Conservation (phyloP, 2,113 vertebrate species). For the Stictonetta naevosa region DNA sequence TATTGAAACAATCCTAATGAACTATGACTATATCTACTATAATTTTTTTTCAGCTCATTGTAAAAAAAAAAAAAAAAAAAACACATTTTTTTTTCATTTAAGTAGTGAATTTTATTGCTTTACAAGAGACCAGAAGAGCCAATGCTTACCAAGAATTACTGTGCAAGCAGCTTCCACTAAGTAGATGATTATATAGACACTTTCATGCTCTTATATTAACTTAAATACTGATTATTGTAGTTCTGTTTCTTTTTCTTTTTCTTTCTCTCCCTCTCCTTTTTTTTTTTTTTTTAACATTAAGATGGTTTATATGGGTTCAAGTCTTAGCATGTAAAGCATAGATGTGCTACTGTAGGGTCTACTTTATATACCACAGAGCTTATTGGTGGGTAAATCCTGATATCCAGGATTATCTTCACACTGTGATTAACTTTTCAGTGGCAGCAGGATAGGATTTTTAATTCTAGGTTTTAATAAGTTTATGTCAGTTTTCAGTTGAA, state of each 20-base stretch:
- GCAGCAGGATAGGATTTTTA: constrained; percentile 41
- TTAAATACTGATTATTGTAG: constrained; percentile 56
- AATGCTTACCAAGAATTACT: constrained; percentile 49
- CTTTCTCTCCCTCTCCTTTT: background rate
- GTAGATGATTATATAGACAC: constrained; percentile 47
- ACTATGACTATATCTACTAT: background rate
- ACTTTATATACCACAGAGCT: background rate
- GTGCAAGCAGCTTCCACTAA: constrained; percentile 58
- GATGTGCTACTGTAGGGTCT: background rate
- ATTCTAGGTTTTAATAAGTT: constrained; percentile 59
- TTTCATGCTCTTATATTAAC: constrained; percentile 52
- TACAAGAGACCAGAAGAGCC: background rate
- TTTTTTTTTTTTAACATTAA: background rate
- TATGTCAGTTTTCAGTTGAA: constrained; percentile 46
- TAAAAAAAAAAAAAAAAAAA: background rate
- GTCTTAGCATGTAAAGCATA: constrained; percentile 14
- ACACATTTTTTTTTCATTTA: constrained; percentile 15
- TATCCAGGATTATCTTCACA: constrained; percentile 58
- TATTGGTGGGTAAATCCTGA: constrained; percentile 55
- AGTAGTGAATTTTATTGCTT: background rate
- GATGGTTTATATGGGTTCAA: constrained; percentile 11
- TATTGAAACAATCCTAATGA: background rate
- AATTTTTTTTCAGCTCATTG: background rate
- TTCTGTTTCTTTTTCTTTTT: background rate
- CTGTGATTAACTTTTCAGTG: constrained; percentile 63